A percentile compares a stretch with the other conserved stretches of the same genome.
These are phyloP conservation scores for Tympanuchus pallidicinctus DNA, from an alignment of 2,113 vertebrate species.

Conservation along the genomic window DNA sequence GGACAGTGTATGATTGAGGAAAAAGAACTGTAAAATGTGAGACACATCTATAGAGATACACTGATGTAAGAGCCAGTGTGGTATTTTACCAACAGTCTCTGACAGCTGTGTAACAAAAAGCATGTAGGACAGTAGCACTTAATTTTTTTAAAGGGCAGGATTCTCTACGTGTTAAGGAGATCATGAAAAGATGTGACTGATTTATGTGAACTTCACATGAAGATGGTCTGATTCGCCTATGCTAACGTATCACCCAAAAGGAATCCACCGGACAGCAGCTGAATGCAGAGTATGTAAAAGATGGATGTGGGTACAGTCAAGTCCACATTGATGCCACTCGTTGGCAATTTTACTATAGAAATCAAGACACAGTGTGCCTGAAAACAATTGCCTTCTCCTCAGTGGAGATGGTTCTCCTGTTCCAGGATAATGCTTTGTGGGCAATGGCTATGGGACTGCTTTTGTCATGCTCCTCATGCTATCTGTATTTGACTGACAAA, in stretches of 20 bases:
- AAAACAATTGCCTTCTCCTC: conserved; percentile 55
- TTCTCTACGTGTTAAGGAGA: neutral
- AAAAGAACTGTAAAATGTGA: neutral
- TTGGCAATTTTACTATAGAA: conserved; percentile 42
- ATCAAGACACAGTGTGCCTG: conserved; percentile 16
- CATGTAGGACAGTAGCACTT: neutral
- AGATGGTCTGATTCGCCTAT: neutral
- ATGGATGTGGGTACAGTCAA: neutral
- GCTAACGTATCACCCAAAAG: neutral
- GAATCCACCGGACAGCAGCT: neutral
- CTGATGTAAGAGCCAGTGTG: neutral
- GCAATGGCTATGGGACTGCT: conserved; percentile 18
- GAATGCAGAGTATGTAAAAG: neutral
- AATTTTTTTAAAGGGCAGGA: neutral
- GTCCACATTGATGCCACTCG: neutral
- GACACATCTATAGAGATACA: neutral
- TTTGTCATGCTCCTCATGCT: conserved; percentile 52
- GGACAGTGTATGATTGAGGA: neutral
- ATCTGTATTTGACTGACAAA: conserved; percentile 58
- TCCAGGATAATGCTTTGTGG: conserved; percentile 9
- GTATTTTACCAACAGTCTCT: neutral
- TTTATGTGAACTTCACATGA: conserved; percentile 14
- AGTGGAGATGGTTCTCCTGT: conserved; percentile 14
- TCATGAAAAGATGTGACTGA: neutral
- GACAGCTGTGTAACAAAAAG: neutral